Evolutionary conservation across 2,113 vertebrate species (phyloP), one percentile per base, ranked within the genome.

Genomic region (Paratilapia polleni): DNA sequence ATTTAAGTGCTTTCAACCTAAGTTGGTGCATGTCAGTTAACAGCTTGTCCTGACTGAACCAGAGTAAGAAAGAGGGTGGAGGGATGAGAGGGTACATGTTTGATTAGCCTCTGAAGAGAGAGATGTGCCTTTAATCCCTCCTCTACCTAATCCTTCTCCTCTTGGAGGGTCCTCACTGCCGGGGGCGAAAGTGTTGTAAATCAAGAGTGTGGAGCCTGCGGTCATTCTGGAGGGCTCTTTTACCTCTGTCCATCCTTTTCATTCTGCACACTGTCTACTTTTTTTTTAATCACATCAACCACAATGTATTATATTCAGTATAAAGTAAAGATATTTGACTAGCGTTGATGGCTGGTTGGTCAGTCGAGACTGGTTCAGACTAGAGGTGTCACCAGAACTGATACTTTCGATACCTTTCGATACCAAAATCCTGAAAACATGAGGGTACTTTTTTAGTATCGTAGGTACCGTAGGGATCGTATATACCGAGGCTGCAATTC

Each of bases 61-160:
- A 75, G 26, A 79, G 75, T 49, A 43, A 68, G 56, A 78, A 64
- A 49, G 57, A 80, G 85, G 88, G 83, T 73, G 83, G 47, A 87
- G 54, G 79, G 83, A 89, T 86, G 84, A 91, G 84, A 90, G 78
- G 59, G 61, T 84, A 68, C 64, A 85, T 94, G 89, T 94, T 95
- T 93, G 91, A 95, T 93, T 91, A 93, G 92, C 87, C 83, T 89
- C 89, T 93, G 80, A 91, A 88, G 90, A 62, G 87, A 88, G 61
- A 62, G 81, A 87, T 84, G 56, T 87, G 68, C 85, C 84, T 92
- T 91, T 94, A 93, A 94, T 93, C 87, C 90, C 77, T 86, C 66
- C 78, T 90, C 77, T 81, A 64, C 81, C 91, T 94, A 93, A 94
- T 94, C 86, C 90, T 82, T 84, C 85, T 91, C 79, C 80, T 91